Base-by-base conservation (phyloP, 2,113 vertebrate genomes). In the Kryptolebias marmoratus region DNA sequence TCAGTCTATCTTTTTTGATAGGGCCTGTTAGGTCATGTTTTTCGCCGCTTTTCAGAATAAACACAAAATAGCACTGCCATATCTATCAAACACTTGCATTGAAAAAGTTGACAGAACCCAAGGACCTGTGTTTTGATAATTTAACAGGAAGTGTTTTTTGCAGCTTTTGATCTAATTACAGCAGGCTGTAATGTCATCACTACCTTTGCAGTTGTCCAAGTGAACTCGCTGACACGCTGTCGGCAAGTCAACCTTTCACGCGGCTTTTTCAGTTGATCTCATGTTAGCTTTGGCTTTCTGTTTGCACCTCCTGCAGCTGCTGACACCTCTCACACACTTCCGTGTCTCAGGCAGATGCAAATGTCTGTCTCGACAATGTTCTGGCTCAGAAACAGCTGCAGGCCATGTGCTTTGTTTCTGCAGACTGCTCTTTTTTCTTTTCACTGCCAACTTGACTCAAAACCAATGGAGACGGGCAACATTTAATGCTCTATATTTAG, bases 331-430 rank as follows among this genome's bases (percentile, higher is more conserved):
- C 66, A 67, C 73, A 80, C 77, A 68, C 75, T 70, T 80, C 80
- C 13, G 12, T 36, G 74, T 87, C 82, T 84, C 79, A 28, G 79
- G 71, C 79, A 79, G 71, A 88, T 87, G 83, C 87, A 89, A 89
- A 89, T 86, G 84, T 82, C 86, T 80, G 82, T 82, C 78, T 91
- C 61, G 9, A 62, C 73, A 3, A 60, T 55, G 87, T 75, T 88
- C 71, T 83, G 70, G 74, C 79, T 67, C 50, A 27, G 67, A 79
- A 88, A 88, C 79, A 63, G 84, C 88, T 81, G 48, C 56, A 30
- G 82, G 90, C 80, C 77, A 54, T 66, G 64, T 31, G 58, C 77
- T 72, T 82, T 82, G 65, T 86, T 79, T 83, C 64, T 27, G 47
- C 73, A 80, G 57, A 84, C 67, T 22, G 59, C 66, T 67, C 52